phyloP scores from a whole-genome alignment of 2,797 vertebrate species.

The Monodelphis domestica region DNA sequence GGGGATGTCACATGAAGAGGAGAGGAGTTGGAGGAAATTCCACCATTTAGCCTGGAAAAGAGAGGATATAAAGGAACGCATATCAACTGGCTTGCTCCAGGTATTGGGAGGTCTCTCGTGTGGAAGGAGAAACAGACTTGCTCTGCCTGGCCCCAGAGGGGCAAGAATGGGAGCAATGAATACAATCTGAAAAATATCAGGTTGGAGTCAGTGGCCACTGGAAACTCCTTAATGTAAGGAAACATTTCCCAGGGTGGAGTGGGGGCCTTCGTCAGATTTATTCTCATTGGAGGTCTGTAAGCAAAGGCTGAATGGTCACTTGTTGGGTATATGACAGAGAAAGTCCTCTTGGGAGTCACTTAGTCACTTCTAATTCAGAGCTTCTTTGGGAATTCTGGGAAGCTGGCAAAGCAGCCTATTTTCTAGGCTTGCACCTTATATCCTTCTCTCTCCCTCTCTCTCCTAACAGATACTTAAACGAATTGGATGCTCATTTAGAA shows the following conservation, averaged over 20 bases:
- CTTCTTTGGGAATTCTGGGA: too few relatives aligned
- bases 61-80: background rate
- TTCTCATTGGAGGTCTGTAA: background rate
- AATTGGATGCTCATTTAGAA: constrained; percentile 36
- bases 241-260: background rate
- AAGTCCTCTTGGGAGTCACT: background rate
- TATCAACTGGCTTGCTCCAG: background rate
- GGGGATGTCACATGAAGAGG: background rate
- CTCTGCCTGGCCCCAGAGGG: background rate
- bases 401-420: background rate
- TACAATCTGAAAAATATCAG: background rate
- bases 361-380: background rate
- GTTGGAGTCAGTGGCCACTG: too few relatives aligned
- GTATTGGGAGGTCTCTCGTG: background rate
- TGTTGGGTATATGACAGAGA: background rate
- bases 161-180: background rate
- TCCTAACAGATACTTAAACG: constrained; percentile 67
- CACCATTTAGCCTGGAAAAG: background rate
- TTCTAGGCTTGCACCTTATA: background rate
- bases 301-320: background rate
- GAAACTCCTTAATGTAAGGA: background rate
- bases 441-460: constrained; percentile 64
- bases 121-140: background rate
- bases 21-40: background rate
- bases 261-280: accelerated